phyloP scores from a whole-genome alignment of 2,113 vertebrate genomes.

The Rhegmatorhina hoffmannsi region DNA sequence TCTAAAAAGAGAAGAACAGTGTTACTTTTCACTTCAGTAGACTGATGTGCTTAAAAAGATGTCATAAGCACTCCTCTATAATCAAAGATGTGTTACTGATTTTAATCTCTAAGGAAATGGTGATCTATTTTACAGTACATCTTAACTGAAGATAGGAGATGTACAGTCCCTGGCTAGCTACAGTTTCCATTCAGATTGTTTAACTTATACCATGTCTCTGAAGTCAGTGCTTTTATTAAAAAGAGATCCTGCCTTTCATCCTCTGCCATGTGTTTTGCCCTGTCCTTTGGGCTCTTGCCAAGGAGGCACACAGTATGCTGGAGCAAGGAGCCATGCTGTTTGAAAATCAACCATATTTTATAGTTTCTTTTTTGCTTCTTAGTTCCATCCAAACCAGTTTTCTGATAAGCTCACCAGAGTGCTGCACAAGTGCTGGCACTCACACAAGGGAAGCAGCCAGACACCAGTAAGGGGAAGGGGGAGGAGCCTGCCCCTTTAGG shows the following conservation, averaged over 20 bases:
- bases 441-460: background rate
- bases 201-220: background rate
- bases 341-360: background rate
- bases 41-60: background rate
- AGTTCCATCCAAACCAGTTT: background rate
- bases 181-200: background rate
- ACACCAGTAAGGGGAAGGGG: background rate
- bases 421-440: background rate
- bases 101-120: background rate
- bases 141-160: background rate
- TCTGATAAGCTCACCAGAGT: background rate
- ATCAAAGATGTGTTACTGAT: background rate
- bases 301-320: background rate
- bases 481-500: background rate
- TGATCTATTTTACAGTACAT: background rate
- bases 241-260: background rate
- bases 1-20: background rate
- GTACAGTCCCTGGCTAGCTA: background rate
- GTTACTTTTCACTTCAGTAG: background rate
- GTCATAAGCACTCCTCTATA: background rate
- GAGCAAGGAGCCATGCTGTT: background rate
- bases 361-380: background rate
- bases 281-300: conserved; percentile 3
- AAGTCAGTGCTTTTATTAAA: background rate
- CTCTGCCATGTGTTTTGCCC: background rate